Evolutionary conservation across 2,113 vertebrate species (phyloP).

Genomic region (Trichomycterus rosablanca): DNA sequence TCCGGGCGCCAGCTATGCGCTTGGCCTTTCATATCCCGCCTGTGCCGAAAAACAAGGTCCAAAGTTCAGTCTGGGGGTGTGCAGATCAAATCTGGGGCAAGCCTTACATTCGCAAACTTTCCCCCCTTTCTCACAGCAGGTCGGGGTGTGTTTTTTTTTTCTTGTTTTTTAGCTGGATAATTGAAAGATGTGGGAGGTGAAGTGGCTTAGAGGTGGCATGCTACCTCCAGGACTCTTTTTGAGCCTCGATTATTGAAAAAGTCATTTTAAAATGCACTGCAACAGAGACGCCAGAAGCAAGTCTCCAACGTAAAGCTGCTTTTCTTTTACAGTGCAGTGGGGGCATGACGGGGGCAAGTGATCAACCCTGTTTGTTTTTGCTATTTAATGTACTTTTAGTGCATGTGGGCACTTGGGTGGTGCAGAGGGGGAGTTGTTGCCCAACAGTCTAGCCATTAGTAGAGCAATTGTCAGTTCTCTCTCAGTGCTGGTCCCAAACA

Average conservation of each 20-base stretch:
- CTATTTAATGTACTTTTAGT: too few relatives aligned
- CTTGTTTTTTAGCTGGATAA: too few relatives aligned
- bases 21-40: constrained; percentile 55
- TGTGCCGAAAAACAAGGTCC: constrained; percentile 63
- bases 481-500: too few relatives aligned
- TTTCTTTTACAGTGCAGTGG: not conserved
- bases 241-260: constrained; percentile 10
- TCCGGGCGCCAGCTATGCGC: constrained; percentile 50
- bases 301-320: not conserved
- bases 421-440: too few relatives aligned
- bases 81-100: constrained; percentile 51
- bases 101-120: constrained; percentile 6
- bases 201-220: not conserved
- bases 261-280: not conserved
- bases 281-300: not conserved
- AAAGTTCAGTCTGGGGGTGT: constrained; percentile 64
- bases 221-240: not conserved
- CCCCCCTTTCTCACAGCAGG: constrained; percentile 10
- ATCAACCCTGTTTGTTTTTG: too few relatives aligned
- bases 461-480: too few relatives aligned
- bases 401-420: too few relatives aligned
- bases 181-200: constrained; percentile 3
- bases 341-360: too few relatives aligned
- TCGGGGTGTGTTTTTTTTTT: constrained; percentile 3
- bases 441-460: too few relatives aligned